Evolutionary conservation across 2,797 vertebrate species (phyloP).

Genomic region (Synanceia verrucosa): DNA sequence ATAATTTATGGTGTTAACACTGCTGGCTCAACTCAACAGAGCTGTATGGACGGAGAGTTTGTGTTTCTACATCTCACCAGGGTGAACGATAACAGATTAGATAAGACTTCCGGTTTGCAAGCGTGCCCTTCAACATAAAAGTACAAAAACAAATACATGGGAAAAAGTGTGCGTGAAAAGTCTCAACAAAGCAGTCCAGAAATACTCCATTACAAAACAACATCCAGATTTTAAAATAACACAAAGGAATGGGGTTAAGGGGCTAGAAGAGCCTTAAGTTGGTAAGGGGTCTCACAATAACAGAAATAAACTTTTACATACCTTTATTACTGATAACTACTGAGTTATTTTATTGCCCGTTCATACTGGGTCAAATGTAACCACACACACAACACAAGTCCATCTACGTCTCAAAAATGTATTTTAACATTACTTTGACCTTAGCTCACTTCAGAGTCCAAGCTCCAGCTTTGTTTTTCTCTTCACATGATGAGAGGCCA

Average conservation of each 20-base stretch:
- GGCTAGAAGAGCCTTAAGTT: no score
- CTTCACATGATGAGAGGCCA: neutral
- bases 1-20: neutral
- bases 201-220: no score
- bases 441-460: no score
- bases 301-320: no score
- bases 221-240: no score
- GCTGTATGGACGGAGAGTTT: neutral
- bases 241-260: no score
- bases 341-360: neutral
- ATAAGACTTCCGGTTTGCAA: neutral
- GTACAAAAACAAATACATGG: neutral
- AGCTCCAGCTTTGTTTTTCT: conserved; percentile 17
- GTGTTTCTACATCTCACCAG: neutral
- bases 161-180: neutral
- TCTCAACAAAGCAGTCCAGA: no score
- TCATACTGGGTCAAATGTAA: neutral
- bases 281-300: no score
- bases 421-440: no score
- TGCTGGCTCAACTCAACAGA: neutral
- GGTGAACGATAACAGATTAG: neutral
- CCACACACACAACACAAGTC: neutral
- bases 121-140: conserved; percentile 1
- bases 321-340: no score
- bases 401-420: neutral